Base-by-base conservation (phyloP, 2,888 invertebrate genomes). In the Caenorhabditis sp. region DNA sequence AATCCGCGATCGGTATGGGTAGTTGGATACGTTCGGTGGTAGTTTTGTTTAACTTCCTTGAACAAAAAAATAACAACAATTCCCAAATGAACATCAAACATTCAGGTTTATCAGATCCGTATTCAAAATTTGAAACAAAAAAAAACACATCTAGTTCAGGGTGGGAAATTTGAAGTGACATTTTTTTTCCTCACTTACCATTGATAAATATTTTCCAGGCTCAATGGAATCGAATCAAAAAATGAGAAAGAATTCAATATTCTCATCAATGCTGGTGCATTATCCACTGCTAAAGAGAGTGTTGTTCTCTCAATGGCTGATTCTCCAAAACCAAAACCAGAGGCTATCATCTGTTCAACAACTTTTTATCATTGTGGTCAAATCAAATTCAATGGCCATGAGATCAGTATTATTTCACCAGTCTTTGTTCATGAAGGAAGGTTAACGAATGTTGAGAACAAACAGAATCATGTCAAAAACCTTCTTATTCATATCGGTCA, bases 311-410 rank as follows among this genome's bases (percentile, higher is more conserved):
- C 80, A 0, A 63, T 80, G 76, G 66, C 71, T 14, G 57, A 57
- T n/a, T 21, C 31, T 10, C 10, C 10, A 31, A 53, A 21, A 53
- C 62, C 8, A 26, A 68, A 63, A 38, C 65, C 70, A 21, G 81
- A 81, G 43, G 79, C 74, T 1, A 68, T 81, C n/a, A 75, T 81
- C 27, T 77, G 78, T 64, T 76, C 80, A 14, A 74, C 75, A 17
- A 73, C 68, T 1, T 81, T 74, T 50, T 57, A 56, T 36, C 81
- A 81, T 60, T 63, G 70, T n/a, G 81, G 81, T 26, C 76, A 77
- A 57, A 68, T 79, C 26, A 57, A 66, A 23, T 74, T 74, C 54
- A 59, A 53, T 5, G 65, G 65, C 5, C 21, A 23, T 1, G 74
- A 73, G 17, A 20, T 74, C 7, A 66, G 63, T 31, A 67, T 74